Evolutionary conservation across 2,797 vertebrate genomes (phyloP).

Genomic region (Hylomyscus alleni): DNA sequence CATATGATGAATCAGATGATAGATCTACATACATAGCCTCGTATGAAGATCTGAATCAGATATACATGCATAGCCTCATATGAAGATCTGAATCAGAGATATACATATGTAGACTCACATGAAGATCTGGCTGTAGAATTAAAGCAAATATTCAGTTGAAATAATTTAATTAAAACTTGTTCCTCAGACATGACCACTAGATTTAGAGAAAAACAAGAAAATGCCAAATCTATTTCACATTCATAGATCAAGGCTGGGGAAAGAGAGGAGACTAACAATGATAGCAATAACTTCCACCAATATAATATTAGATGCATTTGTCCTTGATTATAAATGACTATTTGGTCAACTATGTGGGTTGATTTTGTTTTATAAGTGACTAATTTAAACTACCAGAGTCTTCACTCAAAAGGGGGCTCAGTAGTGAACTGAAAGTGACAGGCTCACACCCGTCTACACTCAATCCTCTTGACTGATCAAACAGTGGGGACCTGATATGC

Average conservation of each 20-base stretch:
- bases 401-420: neutral
- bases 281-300: neutral
- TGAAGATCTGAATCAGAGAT: too few species aligned
- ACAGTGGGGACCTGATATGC: neutral
- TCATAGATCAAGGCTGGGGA: neutral
- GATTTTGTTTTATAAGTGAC: conserved; percentile 15
- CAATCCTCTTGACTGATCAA: neutral
- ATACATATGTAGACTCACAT: neutral
- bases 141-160: neutral
- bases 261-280: accelerated
- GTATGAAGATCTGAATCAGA: neutral
- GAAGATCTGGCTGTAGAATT: neutral
- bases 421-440: neutral
- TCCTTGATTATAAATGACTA: neutral
- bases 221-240: neutral
- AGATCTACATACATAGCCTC: neutral
- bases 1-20: neutral
- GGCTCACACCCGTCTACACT: neutral
- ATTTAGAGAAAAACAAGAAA: neutral
- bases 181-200: neutral
- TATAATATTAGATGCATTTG: neutral
- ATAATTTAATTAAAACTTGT: conserved; percentile 31
- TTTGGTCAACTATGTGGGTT: neutral
- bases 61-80: neutral
- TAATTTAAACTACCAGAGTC: neutral